phyloP scores from a whole-genome alignment of 2,888 invertebrate genomes.

The Noctua comes region DNA sequence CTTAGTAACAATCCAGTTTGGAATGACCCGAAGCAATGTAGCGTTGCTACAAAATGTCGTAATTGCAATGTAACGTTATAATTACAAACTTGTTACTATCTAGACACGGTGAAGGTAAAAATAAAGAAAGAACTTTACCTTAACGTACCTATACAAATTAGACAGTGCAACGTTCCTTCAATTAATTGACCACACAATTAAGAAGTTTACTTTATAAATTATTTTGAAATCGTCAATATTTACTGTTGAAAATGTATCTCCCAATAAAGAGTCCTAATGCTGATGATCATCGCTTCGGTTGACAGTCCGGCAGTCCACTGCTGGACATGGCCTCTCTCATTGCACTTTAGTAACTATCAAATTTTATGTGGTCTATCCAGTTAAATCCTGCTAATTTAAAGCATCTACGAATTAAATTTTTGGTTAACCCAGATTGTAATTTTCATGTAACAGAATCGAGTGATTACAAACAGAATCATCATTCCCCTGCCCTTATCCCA shows the following conservation, averaged over 20 bases:
- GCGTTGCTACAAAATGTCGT: constrained; percentile 25
- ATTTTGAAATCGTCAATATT: background rate
- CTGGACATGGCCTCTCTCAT: background rate
- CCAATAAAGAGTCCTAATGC: background rate
- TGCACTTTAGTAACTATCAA: background rate
- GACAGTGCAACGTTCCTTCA: background rate
- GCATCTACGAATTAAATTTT: background rate
- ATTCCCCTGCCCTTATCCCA: background rate
- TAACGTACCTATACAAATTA: background rate
- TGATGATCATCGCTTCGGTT: background rate
- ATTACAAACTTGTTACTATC: constrained; percentile 4
- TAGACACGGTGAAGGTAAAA: background rate
- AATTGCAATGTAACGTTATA: constrained; percentile 26
- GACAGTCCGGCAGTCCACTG: background rate
- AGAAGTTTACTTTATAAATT: too few relatives aligned
- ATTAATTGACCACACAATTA: background rate
- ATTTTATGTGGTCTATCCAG: background rate
- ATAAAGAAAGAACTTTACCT: background rate
- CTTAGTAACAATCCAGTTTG: constrained; percentile 37
- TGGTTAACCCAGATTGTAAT: background rate
- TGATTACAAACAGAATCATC: too few relatives aligned
- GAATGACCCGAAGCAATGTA: constrained; percentile 24
- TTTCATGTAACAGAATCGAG: background rate
- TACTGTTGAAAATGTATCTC: background rate
- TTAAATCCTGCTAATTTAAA: background rate